phyloP scores from a whole-genome alignment of 2,888 invertebrate species.

The Noctua fimbriata region DNA sequence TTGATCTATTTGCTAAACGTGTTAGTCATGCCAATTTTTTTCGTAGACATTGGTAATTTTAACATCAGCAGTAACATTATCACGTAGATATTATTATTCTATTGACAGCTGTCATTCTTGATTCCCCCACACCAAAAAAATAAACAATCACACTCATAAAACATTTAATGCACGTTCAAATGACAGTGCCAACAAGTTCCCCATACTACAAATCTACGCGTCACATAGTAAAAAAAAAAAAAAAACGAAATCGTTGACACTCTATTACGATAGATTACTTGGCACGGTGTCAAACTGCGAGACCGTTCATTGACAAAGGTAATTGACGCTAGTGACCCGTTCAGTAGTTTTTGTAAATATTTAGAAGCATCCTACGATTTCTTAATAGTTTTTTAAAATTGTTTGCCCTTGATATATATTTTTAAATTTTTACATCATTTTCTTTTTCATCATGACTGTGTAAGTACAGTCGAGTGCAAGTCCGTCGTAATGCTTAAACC shows the following conservation, averaged over 20 bases:
- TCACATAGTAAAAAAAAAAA: too few relatives aligned
- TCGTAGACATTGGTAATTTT: too few relatives aligned
- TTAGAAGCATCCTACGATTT: constrained; percentile 4
- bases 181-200: too few relatives aligned
- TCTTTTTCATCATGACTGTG: neutral
- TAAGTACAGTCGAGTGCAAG: too few relatives aligned
- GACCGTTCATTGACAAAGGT: constrained; percentile 54
- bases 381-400: constrained; percentile 8
- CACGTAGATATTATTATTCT: neutral
- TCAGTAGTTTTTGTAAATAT: constrained; percentile 35
- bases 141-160: neutral
- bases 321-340: constrained; percentile 20
- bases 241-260: constrained; percentile 8
- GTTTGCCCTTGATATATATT: constrained; percentile 9
- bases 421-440: neutral
- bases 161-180: too few relatives aligned
- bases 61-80: too few relatives aligned
- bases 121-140: neutral
- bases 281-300: constrained; percentile 67
- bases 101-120: neutral
- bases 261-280: constrained; percentile 59
- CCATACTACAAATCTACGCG: too few relatives aligned
- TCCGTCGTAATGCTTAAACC: too few relatives aligned
- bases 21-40: too few relatives aligned
- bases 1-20: too few relatives aligned